Evolutionary conservation across 2,797 vertebrate genomes (phyloP), one percentile per base, ranked within the genome.

Genomic region (Novumbra hubbsi): DNA sequence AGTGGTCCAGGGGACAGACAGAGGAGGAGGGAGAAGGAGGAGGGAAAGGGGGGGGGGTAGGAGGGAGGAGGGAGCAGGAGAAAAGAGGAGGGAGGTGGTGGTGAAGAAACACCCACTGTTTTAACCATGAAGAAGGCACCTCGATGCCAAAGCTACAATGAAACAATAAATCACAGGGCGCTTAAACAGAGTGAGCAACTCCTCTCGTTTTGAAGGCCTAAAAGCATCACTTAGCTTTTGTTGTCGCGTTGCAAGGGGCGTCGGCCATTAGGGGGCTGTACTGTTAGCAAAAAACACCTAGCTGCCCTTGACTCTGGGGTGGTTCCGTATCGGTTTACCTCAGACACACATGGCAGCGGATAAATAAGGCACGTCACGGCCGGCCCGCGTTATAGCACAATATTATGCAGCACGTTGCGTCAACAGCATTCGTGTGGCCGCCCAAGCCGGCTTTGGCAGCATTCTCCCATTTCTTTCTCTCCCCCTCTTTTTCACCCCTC

Each of bases 311-410:
- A 84, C 78, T 52, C 50, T 19, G 50, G 2, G 50, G 16, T 45
- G 52, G 68, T 62, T 28, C 41, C 73, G 71, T 80, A 80, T 81
- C 72, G 75, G 63, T 78, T 85, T 50, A 70, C 81, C 34, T 78
- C 63, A 68, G 4, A 7, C 72, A 55, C 78, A 45, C 57, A 19
- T 72, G 74, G 62, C 73, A 67, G 76, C 49, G 75, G 11, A 19
- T 79, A 78, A 81, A 85, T 83, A 83, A 77, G 75, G 66, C 62
- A 34, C 52, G 66, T 80, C 78, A 34, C 65, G 66, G 74, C 67
- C 5, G 8, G 21, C 67, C 70, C 71, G 80, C 65, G 70, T 71
- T 30, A 19, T 68, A 19, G 21, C 19, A n/a, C 68, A 38, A 17
- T 28, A 17, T 65, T 19, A 4, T 63, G 64, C 27, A 71, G 78